These are phyloP conservation scores for Cynaeus angustus DNA, from an alignment of 2,888 invertebrate genomes.

Conservation along the genomic window DNA sequence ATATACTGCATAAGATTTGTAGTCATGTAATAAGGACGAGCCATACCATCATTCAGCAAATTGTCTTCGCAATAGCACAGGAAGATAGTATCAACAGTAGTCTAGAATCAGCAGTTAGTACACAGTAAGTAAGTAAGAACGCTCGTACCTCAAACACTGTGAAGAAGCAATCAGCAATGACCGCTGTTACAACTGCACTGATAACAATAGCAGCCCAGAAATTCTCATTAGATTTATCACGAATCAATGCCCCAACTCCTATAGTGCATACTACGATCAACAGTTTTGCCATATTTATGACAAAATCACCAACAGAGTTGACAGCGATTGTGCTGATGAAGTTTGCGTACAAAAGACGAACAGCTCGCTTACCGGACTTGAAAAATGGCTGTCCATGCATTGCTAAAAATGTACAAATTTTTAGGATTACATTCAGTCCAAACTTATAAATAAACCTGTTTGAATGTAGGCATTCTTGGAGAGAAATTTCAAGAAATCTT, in stretches of 20 bases:
- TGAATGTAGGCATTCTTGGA: slow-evolving; percentile 56
- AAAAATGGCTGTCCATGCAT: slow-evolving; percentile 53
- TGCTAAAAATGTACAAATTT: too few relatives aligned
- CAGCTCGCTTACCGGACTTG: slow-evolving; percentile 52
- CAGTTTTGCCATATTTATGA: slow-evolving; percentile 45
- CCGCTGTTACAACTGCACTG: slow-evolving; percentile 36
- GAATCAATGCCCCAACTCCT: slow-evolving; percentile 34
- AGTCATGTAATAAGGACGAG: slow-evolving; percentile 45
- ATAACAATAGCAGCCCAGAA: slow-evolving; percentile 42
- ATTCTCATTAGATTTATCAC: slow-evolving; percentile 29
- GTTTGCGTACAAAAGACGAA: slow-evolving; percentile 45
- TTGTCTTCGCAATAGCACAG: slow-evolving; percentile 47
- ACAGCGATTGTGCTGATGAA: slow-evolving; percentile 44
- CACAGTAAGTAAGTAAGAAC: too few relatives aligned
- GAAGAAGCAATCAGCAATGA: slow-evolving; percentile 49
- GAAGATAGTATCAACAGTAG: slow-evolving; percentile 43
- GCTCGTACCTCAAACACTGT: slow-evolving; percentile 46
- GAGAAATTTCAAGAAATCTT: slow-evolving; percentile 53
- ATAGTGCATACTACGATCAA: slow-evolving; percentile 44
- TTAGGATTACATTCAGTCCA: slow-evolving; percentile 32
- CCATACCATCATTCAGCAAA: slow-evolving; percentile 43
- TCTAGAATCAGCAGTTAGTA: slow-evolving; percentile 24
- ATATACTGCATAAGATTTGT: slow-evolving; percentile 46
- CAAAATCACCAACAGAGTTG: slow-evolving; percentile 51
- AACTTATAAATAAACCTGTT: slow-evolving; percentile 46